Conservation (phyloP, 2,797 vertebrate species). For the Silurus lanzhouensis region DNA sequence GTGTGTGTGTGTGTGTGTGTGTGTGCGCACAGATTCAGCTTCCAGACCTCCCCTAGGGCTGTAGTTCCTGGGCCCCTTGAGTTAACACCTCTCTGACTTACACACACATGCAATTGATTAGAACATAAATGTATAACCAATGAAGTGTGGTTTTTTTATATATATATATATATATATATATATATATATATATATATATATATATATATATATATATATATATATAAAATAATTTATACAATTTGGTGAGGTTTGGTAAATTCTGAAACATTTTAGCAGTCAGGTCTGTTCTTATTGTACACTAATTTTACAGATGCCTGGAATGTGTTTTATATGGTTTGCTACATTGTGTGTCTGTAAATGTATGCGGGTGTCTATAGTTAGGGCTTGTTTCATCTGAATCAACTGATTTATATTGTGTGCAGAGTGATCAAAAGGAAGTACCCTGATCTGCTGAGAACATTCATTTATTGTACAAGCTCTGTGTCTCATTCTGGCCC, state of each 20-base stretch:
- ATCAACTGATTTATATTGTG: constrained; percentile 69
- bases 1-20: constrained; percentile 7
- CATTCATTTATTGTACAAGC: constrained; percentile 58
- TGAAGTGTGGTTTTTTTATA: constrained; percentile 40
- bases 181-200: no score
- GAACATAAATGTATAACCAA: constrained; percentile 39
- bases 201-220: no score
- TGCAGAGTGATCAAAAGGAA: constrained; percentile 63
- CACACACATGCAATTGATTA: constrained; percentile 55
- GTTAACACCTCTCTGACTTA: constrained; percentile 70
- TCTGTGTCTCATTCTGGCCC: constrained; percentile 38
- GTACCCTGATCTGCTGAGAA: constrained; percentile 66
- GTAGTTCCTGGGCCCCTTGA: constrained; percentile 61
- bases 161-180: no score
- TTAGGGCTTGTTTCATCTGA: constrained; percentile 65
- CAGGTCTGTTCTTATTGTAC: constrained; percentile 3
- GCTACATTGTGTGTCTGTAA: constrained; percentile 61
- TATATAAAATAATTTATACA: constrained; percentile 40
- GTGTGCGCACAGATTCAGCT: constrained; percentile 39
- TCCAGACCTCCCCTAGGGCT: constrained; percentile 58
- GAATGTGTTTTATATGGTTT: constrained; percentile 31
- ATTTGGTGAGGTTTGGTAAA: constrained; percentile 39
- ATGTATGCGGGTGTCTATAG: constrained; percentile 47
- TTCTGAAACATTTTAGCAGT: constrained; percentile 35
- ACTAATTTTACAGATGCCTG: constrained; percentile 20